Conservation (phyloP, 2,113 vertebrate genomes). For the Motacilla alba region DNA sequence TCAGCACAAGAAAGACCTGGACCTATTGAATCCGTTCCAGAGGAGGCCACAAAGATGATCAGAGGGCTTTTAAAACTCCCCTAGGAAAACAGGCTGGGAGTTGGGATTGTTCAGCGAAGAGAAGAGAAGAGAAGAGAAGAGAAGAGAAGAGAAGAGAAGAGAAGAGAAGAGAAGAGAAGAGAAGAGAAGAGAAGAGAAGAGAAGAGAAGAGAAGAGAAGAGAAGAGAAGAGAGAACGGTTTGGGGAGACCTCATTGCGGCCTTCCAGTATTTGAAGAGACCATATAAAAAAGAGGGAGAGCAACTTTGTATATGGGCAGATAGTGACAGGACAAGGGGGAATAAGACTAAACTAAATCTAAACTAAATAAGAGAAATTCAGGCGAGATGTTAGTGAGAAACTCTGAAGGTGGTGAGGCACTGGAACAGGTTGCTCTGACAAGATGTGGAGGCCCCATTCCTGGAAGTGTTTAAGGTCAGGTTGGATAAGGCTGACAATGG, state of each 20-base stretch:
- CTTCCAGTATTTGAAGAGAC: not conserved
- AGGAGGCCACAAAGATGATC: not conserved
- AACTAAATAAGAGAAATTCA: not conserved
- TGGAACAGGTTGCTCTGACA: fast-evolving
- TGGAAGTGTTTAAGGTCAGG: not conserved
- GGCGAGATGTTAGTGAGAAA: not conserved
- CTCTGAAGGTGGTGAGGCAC: not conserved
- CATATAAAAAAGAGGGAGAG: not conserved
- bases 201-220: too few relatives aligned
- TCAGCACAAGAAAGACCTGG: not conserved
- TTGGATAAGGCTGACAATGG: not conserved
- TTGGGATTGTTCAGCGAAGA: not conserved
- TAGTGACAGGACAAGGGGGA: not conserved
- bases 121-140: not conserved
- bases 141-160: too few relatives aligned
- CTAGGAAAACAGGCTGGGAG: not conserved
- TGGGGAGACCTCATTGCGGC: not conserved
- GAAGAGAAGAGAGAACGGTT: not conserved
- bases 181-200: too few relatives aligned
- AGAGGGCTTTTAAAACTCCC: not conserved
- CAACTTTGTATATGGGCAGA: not conserved
- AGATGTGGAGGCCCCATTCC: not conserved
- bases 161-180: too few relatives aligned
- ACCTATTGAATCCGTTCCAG: not conserved
- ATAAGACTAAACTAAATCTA: not conserved